Evolutionary conservation across 1,140 invertebrate species (phyloP), one percentile per base, ranked within the genome.

Genomic region (Sycophila sp.): DNA sequence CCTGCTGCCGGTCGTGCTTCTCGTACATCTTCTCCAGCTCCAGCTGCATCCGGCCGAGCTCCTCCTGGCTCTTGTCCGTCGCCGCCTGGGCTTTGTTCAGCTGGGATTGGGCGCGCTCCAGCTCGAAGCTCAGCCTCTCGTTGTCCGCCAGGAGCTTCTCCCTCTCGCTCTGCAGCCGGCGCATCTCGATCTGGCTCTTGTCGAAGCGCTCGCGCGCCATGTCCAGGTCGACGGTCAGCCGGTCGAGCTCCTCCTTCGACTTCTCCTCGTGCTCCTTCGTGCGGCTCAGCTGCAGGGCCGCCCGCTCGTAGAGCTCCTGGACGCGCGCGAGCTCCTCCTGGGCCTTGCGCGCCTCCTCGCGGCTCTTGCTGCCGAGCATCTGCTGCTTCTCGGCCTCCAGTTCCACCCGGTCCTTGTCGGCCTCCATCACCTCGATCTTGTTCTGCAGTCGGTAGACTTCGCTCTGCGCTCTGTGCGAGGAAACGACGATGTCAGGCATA

Each of bases 201-300:
- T 97, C 95, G 80, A 94, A 94, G 42, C 94, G 89, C 78, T 97
- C 95, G n/a, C 94, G 89, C 49, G 95, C 89, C 89, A 97, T 94
- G 81, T 94, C 92, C 3, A 94, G 83, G 77, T 95, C 94, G 49
- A 94, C 90, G 71, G 89, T 86, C 60, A 93, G 79, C 75, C 93
- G 88, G 76, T 96, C 95, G 69, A 96, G 88, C 75, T 96, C 94
- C 78, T 94, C 93, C 80, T 96, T 95, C 10, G 93, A 91, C 80
- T 97, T 96, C 73, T 97, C 95, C 87, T 97, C 96, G 75, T 92
- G 89, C 80, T 97, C 96, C 81, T 96, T 95, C 24, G 93, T 91
- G 75, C 95, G 89, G 58, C 90, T 91, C 1, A 97, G 86, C 79
- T 97, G 94, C 40, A 96, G 85, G 7, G 93, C 90, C 1, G 94